Percentiles rank a stretch among this genome's conserved stretches.
phyloP scores from a whole-genome alignment of 2,888 invertebrate genomes.

The Rutpela maculata region DNA sequence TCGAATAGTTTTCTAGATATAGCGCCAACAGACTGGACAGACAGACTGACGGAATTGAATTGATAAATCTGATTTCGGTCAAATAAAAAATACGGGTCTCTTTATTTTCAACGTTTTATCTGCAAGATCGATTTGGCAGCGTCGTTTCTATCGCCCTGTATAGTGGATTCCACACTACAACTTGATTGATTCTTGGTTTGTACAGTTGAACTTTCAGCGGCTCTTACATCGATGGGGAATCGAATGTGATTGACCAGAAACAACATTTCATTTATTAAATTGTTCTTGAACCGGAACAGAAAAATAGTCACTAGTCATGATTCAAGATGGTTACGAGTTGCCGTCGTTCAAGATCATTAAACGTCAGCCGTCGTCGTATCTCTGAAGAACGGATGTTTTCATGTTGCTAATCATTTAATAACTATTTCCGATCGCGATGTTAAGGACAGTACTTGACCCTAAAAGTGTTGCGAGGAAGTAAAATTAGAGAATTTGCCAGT shows the following conservation, averaged over 20 bases:
- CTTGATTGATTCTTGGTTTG: not conserved
- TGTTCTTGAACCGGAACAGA: slow-evolving; percentile 24
- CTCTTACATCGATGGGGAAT: not conserved
- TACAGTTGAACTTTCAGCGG: not conserved
- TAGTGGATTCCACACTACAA: too few relatives aligned
- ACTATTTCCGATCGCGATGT: slow-evolving; percentile 4
- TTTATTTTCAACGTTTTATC: too few relatives aligned
- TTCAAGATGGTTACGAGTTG: slow-evolving; percentile 21
- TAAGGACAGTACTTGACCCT: not conserved
- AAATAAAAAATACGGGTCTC: too few relatives aligned
- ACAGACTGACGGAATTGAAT: too few relatives aligned
- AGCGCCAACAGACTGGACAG: too few relatives aligned
- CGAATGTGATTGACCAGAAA: slow-evolving; percentile 19
- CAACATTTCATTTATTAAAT: slow-evolving; percentile 19
- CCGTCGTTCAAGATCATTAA: slow-evolving; percentile 26
- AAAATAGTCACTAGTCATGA: slow-evolving; percentile 10
- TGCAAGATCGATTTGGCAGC: too few relatives aligned
- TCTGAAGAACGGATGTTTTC: slow-evolving; percentile 9
- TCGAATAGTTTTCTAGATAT: too few relatives aligned
- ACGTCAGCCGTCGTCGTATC: not conserved
- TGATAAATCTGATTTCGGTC: too few relatives aligned
- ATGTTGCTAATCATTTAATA: slow-evolving; percentile 1
- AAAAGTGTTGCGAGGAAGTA: not conserved
- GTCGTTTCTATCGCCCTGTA: too few relatives aligned
- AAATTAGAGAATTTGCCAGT: not conserved